Conservation (phyloP, 2,797 vertebrate species). For the Cygnus olor region DNA sequence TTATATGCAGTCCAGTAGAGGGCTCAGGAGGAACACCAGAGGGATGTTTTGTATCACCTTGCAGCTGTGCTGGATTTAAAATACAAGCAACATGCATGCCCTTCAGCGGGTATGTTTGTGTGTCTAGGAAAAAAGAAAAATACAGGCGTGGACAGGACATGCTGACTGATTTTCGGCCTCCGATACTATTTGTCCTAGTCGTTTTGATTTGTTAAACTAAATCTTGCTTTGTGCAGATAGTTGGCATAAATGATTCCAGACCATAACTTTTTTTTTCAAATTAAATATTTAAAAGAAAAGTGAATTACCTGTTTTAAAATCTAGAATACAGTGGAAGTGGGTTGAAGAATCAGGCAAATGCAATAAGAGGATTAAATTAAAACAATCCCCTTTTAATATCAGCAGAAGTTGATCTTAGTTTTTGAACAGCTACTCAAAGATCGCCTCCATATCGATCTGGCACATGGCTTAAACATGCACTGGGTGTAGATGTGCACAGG, state of each 20-base stretch:
- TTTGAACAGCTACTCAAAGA: background rate
- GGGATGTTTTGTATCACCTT: background rate
- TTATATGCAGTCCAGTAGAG: background rate
- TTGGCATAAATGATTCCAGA: background rate
- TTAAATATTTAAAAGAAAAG: background rate
- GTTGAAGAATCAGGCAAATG: background rate
- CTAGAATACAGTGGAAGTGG: background rate
- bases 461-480: background rate
- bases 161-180: no score
- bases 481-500: background rate
- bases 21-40: background rate
- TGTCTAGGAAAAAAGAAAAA: background rate
- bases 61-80: background rate
- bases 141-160: background rate
- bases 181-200: background rate
- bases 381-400: background rate
- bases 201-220: background rate
- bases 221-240: background rate
- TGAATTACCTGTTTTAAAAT: background rate
- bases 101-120: background rate
- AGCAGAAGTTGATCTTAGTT: background rate
- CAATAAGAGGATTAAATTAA: background rate
- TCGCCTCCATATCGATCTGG: background rate
- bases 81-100: background rate
- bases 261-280: background rate